A percentile compares a stretch with the other conserved stretches of the same genome.
These are phyloP conservation scores for Pseudochirops cupreus DNA, from an alignment of 2,797 vertebrate species.

Conservation along the genomic window DNA sequence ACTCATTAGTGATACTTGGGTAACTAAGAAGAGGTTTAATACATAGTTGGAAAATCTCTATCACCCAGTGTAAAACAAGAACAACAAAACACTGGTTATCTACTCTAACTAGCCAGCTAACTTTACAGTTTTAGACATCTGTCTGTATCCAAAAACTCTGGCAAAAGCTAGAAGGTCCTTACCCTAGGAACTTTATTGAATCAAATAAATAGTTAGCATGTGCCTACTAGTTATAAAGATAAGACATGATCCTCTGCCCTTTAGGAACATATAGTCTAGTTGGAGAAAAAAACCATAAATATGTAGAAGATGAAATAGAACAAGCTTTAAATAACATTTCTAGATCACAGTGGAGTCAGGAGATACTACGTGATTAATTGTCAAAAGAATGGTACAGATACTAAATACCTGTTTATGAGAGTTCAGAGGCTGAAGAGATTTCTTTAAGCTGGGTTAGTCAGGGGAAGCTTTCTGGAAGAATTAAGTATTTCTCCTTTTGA, in stretches of 20 bases:
- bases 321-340: not conserved
- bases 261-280: not conserved
- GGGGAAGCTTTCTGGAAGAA: not conserved
- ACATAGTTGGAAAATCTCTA: not conserved
- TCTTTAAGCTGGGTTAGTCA: not conserved
- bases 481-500: not conserved
- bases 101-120: not conserved
- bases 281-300: not conserved
- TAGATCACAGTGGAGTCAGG: not conserved
- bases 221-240: not conserved
- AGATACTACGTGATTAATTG: not conserved
- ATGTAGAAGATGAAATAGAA: not conserved
- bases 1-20: not conserved
- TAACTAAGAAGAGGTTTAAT: not conserved
- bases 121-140: not conserved
- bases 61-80: not conserved
- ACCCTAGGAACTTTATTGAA: not conserved
- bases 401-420: not conserved
- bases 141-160: not conserved
- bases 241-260: not conserved
- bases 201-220: not conserved
- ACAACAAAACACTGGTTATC: not conserved
- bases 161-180: not conserved
- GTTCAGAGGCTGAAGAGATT: not conserved
- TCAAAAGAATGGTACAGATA: not conserved